Evolutionary conservation across 2,888 invertebrate genomes (phyloP), one percentile per base, ranked within the genome.

Genomic region (Tenthredo amoena): DNA sequence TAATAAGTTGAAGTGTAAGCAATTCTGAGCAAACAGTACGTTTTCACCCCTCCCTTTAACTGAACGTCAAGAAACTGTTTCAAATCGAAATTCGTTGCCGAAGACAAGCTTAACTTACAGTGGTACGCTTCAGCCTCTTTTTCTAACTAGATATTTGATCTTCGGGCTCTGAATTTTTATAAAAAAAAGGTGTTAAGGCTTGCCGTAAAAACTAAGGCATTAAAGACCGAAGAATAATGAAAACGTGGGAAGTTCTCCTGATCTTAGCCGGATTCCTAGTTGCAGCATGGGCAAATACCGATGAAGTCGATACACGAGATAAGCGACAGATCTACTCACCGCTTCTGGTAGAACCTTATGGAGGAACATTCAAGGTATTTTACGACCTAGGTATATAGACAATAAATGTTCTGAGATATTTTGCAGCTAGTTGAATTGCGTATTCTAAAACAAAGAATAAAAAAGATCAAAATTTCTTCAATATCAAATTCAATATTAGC

Each of bases 341-440:
- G 5, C 95, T 95, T 0, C 88, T 95, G 9, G 93, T 95, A 0
- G 95, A 94, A 88, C 95, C 95, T 0, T 94, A 94, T 87, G 95
- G 95, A 84, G 95, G 93, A 7, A 95, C 94, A 50, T 94, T 94
- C 85, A 95, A 95, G 95, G 95, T 95, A 92, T 87, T 65, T 47
- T 72, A 2, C n/a, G 15, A 12, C 2, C 10, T 37, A 9, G 72
- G n/a, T 6, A 26, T 43, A 21, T 4, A 21, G 31, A 21, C 5
- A 43, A 26, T 43, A 43, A 26, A 21, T 62, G 1, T 26, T 62
- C 10, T 12, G 21, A 47, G 26, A 18, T 5, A 50, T 31, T 26
- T 6, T n/a, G 2, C 6, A 31, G 15, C 34, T 26, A 55, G 47
- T 31, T 18, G 31, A 47, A 31, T 34, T 50, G 31, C 26, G 34